These are phyloP conservation scores for Stichodactyla helianthus DNA, from an alignment of 64 coral and sea anemone species.

Conservation along the genomic window DNA sequence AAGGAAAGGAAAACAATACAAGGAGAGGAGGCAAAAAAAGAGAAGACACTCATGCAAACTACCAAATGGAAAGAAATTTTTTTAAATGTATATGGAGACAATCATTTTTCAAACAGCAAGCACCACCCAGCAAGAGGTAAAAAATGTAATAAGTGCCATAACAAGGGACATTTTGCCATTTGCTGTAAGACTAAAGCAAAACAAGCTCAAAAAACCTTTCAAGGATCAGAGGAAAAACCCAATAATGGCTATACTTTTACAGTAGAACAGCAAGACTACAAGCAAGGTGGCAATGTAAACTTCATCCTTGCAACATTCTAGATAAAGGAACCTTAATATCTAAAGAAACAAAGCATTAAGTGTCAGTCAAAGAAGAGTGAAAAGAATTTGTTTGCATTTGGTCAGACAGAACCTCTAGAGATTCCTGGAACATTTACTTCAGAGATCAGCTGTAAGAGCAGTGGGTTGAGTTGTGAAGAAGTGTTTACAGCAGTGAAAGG, in stretches of 20 bases:
- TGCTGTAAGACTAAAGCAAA: not conserved
- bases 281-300: not conserved
- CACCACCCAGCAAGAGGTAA: not conserved
- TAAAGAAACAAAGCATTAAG: conserved; percentile 43
- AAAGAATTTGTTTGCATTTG: conserved; percentile 66
- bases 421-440: conserved; percentile 41
- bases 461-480: conserved; percentile 28
- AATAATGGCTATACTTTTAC: not conserved
- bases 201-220: not conserved
- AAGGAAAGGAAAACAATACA: not conserved
- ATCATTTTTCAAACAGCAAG: not conserved
- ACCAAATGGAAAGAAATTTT: too few species aligned
- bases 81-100: too few species aligned
- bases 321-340: conserved; percentile 36
- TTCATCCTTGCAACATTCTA: conserved; percentile 34
- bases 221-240: not conserved
- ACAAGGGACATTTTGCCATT: not conserved
- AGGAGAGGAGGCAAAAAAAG: not conserved
- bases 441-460: conserved; percentile 28
- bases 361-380: conserved; percentile 27
- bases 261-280: not conserved
- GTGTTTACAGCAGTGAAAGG: conserved; percentile 52
- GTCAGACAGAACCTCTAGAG: conserved; percentile 47
- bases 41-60: not conserved
- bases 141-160: not conserved